These are phyloP conservation scores for Mus minutoides DNA, from an alignment of 2,797 vertebrate species.

Conservation along the genomic window DNA sequence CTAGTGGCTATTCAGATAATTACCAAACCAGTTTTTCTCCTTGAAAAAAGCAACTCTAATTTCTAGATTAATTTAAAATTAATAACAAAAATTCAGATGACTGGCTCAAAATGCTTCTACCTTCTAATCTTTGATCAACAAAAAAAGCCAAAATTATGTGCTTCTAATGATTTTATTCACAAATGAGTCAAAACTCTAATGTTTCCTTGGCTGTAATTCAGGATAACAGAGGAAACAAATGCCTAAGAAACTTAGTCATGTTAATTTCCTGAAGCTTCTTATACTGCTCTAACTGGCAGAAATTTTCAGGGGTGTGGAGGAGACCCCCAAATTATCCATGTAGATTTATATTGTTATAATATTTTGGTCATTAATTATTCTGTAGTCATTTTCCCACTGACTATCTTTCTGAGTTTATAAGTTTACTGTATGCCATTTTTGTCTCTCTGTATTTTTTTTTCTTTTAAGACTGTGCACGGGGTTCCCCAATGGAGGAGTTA, in stretches of 20 bases:
- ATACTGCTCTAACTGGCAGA: background rate
- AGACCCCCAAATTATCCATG: background rate
- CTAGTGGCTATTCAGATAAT: slow-evolving; percentile 64
- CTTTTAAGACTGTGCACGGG: background rate
- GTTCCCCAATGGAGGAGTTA: no score
- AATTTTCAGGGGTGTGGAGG: background rate
- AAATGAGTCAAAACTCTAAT: background rate
- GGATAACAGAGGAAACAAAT: background rate
- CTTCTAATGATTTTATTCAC: slow-evolving; percentile 48
- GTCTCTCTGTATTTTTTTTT: background rate
- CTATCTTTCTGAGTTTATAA: slow-evolving; percentile 17
- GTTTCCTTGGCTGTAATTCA: background rate
- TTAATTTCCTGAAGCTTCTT: slow-evolving; percentile 16
- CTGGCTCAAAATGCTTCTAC: slow-evolving; percentile 50
- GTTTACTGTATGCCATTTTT: slow-evolving; percentile 41
- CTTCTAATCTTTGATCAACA: slow-evolving; percentile 51
- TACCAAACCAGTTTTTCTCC: slow-evolving; percentile 66
- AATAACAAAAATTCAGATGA: slow-evolving; percentile 64
- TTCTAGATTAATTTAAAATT: slow-evolving; percentile 77
- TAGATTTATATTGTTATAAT: slow-evolving; percentile 38
- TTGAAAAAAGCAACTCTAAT: slow-evolving; percentile 70
- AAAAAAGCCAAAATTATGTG: background rate
- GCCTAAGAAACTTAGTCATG: slow-evolving; percentile 8
- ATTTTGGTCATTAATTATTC: slow-evolving; percentile 46
- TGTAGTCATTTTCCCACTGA: slow-evolving; percentile 41